Conservation (phyloP, 2,797 vertebrate genomes). For the Sebastes taczanowskii region DNA sequence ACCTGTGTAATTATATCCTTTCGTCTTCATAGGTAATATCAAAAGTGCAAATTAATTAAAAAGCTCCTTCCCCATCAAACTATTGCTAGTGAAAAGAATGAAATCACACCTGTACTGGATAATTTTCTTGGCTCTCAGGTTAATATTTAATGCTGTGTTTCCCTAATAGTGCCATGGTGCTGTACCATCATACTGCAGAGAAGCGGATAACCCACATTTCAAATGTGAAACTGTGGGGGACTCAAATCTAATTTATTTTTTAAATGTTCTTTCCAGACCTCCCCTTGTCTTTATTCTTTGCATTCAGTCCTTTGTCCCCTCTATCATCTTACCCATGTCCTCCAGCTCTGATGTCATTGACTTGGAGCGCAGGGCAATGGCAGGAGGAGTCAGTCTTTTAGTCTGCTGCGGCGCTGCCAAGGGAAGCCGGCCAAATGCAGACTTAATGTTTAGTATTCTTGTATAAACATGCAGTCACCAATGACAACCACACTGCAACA, state of each 20-base stretch:
- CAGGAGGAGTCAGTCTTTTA: slow-evolving; percentile 91
- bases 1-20: slow-evolving; percentile 35
- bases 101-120: slow-evolving; percentile 12
- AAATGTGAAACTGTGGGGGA: neutral
- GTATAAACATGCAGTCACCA: slow-evolving; percentile 62
- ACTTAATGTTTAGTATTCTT: slow-evolving; percentile 68
- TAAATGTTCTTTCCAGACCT: slow-evolving; percentile 3
- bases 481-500: slow-evolving; percentile 44
- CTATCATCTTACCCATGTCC: slow-evolving; percentile 89
- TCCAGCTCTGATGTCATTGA: slow-evolving; percentile 97
- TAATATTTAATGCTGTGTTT: slow-evolving; percentile 50
- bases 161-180: neutral
- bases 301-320: slow-evolving; percentile 22
- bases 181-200: slow-evolving; percentile 13
- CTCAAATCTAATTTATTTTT: neutral
- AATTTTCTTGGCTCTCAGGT: slow-evolving; percentile 23
- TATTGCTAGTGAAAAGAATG: slow-evolving; percentile 1
- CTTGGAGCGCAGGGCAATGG: slow-evolving; percentile 93
- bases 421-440: slow-evolving; percentile 68
- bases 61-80: slow-evolving; percentile 4
- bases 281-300: neutral
- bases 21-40: slow-evolving; percentile 4
- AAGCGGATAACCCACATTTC: slow-evolving; percentile 16
- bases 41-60: slow-evolving; percentile 25
- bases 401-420: slow-evolving; percentile 89